These are phyloP conservation scores for Mayetiola destructor DNA, from an alignment of 2,888 invertebrate species.

Conservation along the genomic window DNA sequence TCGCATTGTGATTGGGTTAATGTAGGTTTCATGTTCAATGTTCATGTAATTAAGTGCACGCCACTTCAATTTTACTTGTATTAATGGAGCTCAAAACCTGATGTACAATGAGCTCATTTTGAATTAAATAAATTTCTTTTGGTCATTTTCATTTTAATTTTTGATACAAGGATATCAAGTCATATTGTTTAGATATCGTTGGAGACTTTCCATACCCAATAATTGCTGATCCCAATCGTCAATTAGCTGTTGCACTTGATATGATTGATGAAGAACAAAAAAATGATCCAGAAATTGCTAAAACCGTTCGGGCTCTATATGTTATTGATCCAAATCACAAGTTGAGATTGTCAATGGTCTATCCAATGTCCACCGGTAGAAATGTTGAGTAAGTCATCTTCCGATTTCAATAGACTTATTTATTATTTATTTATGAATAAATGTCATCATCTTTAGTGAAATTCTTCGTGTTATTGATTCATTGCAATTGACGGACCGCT, in stretches of 20 bases:
- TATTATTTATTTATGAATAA: slow-evolving; percentile 15
- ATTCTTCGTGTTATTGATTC: slow-evolving; percentile 72
- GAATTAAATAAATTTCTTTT: no score
- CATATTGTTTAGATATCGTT: slow-evolving; percentile 52
- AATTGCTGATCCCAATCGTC: slow-evolving; percentile 59
- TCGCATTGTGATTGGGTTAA: slow-evolving; percentile 66
- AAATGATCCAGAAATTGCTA: slow-evolving; percentile 47
- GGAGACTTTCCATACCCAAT: slow-evolving; percentile 69
- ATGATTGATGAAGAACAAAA: slow-evolving; percentile 66
- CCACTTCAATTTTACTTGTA: neutral
- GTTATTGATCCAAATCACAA: slow-evolving; percentile 67
- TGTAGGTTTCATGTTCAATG: slow-evolving; percentile 35
- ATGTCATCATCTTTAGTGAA: slow-evolving; percentile 43
- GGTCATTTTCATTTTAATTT: no score
- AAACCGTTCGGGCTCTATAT: slow-evolving; percentile 62
- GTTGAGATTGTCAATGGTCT: slow-evolving; percentile 64
- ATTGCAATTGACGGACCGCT: slow-evolving; percentile 55
- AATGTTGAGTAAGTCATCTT: slow-evolving; percentile 63
- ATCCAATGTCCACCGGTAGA: slow-evolving; percentile 73
- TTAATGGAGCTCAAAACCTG: neutral
- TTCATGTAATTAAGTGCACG: no score
- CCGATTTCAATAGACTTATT: neutral
- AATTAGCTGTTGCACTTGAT: slow-evolving; percentile 54
- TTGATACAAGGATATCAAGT: slow-evolving; percentile 45
- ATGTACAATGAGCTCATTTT: neutral